Percentiles rank a stretch among this genome's conserved stretches.
These are phyloP conservation scores for Apis cerana DNA, from an alignment of 1,140 invertebrate genomes.

Conservation along the genomic window DNA sequence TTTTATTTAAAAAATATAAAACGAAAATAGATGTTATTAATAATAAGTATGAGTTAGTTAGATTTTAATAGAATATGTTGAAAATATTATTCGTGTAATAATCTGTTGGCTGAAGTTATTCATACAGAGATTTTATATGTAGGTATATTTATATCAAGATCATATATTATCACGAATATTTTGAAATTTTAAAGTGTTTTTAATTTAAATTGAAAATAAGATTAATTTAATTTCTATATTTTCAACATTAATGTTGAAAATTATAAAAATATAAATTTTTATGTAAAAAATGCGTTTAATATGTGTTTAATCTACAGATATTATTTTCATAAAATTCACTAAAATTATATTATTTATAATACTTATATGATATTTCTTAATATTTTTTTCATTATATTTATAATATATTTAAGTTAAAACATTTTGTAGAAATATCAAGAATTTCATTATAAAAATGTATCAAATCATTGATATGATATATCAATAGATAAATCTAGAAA, in stretches of 20 bases:
- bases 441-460: background rate
- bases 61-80: background rate
- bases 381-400: too few species aligned
- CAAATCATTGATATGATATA: background rate
- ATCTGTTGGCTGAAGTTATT: background rate
- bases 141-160: slow-evolving; percentile 24
- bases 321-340: too few species aligned
- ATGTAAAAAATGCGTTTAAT: too few species aligned
- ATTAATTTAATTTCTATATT: background rate
- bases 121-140: background rate
- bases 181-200: background rate
- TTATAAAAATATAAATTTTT: background rate
- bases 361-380: too few species aligned
- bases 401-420: background rate
- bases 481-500: background rate
- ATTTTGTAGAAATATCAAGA: background rate
- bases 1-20: too few species aligned
- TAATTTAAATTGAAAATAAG: background rate
- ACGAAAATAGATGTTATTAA: too few species aligned
- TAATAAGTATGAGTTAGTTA: too few species aligned
- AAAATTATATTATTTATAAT: too few species aligned
- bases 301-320: too few species aligned
- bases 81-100: background rate
- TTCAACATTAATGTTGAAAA: background rate
- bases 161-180: background rate